Conservation (phyloP, 2,113 vertebrate species). For the Anhinga anhinga region DNA sequence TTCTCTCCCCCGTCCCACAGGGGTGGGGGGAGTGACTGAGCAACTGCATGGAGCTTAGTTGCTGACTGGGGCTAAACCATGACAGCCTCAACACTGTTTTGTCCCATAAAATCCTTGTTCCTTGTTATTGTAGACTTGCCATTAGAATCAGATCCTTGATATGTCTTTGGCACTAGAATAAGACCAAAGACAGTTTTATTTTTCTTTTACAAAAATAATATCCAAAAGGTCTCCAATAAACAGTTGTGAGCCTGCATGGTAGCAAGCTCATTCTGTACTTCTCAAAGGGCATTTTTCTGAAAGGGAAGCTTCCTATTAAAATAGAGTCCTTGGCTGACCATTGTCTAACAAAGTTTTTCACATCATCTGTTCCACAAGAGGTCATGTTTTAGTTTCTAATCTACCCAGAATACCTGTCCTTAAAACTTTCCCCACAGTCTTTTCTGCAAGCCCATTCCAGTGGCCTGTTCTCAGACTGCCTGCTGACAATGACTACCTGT, state of each 20-base stretch:
- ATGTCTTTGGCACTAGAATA: neutral
- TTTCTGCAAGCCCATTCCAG: neutral
- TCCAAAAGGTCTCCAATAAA: neutral
- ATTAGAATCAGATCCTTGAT: neutral
- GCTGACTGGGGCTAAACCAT: no score
- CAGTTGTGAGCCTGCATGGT: neutral
- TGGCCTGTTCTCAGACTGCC: neutral
- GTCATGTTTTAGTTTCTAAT: neutral
- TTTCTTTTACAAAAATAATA: neutral
- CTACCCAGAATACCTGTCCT: neutral
- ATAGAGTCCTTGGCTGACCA: neutral
- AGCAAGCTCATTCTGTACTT: neutral
- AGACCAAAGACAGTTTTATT: neutral
- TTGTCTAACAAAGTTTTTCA: neutral
- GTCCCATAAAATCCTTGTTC: neutral
- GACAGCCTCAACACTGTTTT: neutral
- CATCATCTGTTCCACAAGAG: neutral
- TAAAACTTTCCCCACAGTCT: neutral
- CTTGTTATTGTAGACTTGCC: neutral
- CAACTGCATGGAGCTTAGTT: no score
- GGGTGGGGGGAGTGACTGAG: no score
- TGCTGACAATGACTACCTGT: neutral
- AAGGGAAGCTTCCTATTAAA: neutral
- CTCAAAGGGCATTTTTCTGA: neutral
- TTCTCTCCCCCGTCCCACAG: no score